phyloP scores from a whole-genome alignment of 2,113 vertebrate species.

The Notarius lentiginosus region DNA sequence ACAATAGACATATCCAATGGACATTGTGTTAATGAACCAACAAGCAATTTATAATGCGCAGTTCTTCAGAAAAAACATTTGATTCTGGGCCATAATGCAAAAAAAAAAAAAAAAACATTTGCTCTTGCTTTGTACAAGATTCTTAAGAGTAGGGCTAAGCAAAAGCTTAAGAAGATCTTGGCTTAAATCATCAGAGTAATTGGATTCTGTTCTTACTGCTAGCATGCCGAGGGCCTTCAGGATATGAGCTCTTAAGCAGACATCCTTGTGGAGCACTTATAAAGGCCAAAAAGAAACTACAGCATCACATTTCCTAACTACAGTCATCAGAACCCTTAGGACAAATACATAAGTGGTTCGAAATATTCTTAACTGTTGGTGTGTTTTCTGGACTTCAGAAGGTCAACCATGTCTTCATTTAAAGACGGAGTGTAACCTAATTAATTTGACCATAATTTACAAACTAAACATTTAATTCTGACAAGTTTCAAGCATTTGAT shows the following conservation, averaged over 20 bases:
- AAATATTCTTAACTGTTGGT: neutral
- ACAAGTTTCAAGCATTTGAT: neutral
- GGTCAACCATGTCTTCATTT: neutral
- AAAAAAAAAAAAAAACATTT: neutral
- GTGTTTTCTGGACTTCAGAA: neutral
- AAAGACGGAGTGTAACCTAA: neutral
- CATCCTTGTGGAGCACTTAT: conserved; percentile 52
- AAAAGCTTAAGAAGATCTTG: conserved; percentile 63
- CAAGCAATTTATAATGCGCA: neutral
- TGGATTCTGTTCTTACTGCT: conserved; percentile 66
- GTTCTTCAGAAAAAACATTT: neutral
- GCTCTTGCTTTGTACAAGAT: neutral
- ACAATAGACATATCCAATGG: neutral
- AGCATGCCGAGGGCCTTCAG: conserved; percentile 60
- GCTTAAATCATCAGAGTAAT: conserved; percentile 73
- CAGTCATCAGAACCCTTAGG: neutral
- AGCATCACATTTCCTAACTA: neutral
- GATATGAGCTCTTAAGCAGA: conserved; percentile 68
- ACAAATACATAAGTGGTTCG: too few relatives aligned
- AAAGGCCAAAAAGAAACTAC: neutral
- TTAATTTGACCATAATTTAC: neutral
- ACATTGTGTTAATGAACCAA: neutral
- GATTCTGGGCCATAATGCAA: neutral
- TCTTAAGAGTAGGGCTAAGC: conserved; percentile 53
- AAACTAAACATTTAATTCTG: neutral